Conservation (phyloP, 2,113 vertebrate genomes). For the Pomatorhinus ruficollis region DNA sequence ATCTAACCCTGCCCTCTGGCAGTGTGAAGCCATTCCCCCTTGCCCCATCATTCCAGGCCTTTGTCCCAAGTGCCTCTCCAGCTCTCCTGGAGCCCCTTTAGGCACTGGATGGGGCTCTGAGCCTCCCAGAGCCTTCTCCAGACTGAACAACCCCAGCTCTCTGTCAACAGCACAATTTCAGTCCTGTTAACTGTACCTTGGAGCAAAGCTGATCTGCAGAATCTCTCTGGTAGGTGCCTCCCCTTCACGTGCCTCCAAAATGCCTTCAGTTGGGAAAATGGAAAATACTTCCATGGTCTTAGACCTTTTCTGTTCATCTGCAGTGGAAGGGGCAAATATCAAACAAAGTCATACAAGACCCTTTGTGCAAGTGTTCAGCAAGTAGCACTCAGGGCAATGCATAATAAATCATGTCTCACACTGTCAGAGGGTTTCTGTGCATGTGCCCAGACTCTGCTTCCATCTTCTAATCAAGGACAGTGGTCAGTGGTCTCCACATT, state of each 20-base stretch:
- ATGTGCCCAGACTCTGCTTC: background rate
- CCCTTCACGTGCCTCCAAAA: slow-evolving; percentile 68
- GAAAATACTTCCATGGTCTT: slow-evolving; percentile 63
- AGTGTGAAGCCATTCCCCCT: background rate
- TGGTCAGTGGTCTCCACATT: background rate
- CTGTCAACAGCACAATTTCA: background rate
- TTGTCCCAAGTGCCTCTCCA: background rate
- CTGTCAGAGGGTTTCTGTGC: background rate
- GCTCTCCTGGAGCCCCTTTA: background rate
- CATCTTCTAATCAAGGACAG: background rate
- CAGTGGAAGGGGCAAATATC: background rate
- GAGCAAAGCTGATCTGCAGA: slow-evolving; percentile 84
- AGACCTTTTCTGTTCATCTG: slow-evolving; percentile 43
- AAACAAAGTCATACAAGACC: background rate
- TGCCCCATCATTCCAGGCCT: background rate
- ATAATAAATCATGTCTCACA: background rate
- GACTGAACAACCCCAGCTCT: background rate
- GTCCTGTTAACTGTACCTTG: slow-evolving; percentile 74
- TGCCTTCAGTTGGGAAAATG: slow-evolving; percentile 77
- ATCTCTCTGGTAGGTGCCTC: slow-evolving; percentile 35
- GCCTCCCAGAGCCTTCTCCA: background rate
- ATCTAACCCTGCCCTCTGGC: background rate
- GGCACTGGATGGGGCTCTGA: background rate
- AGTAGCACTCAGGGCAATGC: accelerated
- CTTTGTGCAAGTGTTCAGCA: background rate